Evolutionary conservation across 1,140 invertebrate genomes (phyloP), one percentile per base, ranked within the genome.

Genomic region (Trichonephila clavipes): DNA sequence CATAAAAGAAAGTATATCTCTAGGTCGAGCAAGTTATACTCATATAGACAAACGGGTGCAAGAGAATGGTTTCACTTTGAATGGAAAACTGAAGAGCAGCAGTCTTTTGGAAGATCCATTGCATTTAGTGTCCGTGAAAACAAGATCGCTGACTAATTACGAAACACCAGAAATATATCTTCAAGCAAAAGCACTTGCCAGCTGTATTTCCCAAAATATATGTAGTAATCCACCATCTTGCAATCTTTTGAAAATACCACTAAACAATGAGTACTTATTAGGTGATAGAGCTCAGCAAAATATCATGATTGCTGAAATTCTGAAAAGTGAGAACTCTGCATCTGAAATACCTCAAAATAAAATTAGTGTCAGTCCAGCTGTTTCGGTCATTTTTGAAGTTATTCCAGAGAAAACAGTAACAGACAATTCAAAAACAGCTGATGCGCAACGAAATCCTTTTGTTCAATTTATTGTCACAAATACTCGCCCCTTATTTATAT

Each of bases 401-500:
- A 77, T 18, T 77, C 18, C 14, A 77, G 72, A 77, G 0, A 34
- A 77, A 28, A 77, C 28, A 4, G 16, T 19, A 18, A 14, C n/a
- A 58, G 24, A 58, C 6, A 21, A 24, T 2, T 19, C 0, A 18
- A 21, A 58, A 58, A 7, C 7, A 16, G 44, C 19, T 19, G 72
- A 77, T 16, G 28, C 34, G 3, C 4, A 66, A 21, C 18, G 18
- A n/a, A 90, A 61, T 61, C 44, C 72, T 0, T 19, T 90, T 19
- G 2, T 58, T 69, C 34, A 82, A 61, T 90, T 90, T n/a, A 18
- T 89, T 19, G 10, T 82, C 24, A 62, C 44, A 2, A 93, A 93
- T 51, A 77, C 51, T 0, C 86, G 88, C 5, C 94, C 92, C 18
- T 21, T 89, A 24, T 94, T 93, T 59, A 44, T 90, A 61, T 24